A percentile compares a stretch with the other conserved stretches of the same genome.
These are phyloP conservation scores for Sterrhoptilus dennistouni DNA, from an alignment of 2,113 vertebrate genomes.

Conservation along the genomic window DNA sequence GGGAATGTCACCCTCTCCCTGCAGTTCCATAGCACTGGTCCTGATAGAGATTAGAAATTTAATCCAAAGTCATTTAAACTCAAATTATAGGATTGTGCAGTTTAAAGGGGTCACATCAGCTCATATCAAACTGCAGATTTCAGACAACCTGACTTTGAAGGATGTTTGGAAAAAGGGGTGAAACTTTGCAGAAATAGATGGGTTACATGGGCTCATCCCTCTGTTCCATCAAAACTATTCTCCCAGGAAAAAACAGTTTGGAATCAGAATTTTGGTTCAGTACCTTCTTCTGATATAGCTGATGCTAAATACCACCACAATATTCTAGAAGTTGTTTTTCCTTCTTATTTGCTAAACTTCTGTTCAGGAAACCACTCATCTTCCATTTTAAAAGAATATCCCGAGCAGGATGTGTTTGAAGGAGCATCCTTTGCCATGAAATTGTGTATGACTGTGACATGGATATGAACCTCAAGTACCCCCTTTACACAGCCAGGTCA, in stretches of 20 bases:
- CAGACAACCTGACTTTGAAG: neutral
- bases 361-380: neutral
- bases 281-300: neutral
- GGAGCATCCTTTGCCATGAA: neutral
- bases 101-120: neutral
- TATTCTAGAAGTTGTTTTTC: neutral
- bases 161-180: neutral
- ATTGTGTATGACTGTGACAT: fast-evolving
- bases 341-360: neutral
- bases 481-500: neutral
- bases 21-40: neutral
- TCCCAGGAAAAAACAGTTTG: neutral
- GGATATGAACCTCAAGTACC: neutral
- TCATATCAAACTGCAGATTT: neutral
- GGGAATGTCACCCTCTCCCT: neutral
- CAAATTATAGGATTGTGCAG: neutral
- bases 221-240: neutral
- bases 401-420: neutral
- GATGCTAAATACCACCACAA: neutral
- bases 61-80: neutral
- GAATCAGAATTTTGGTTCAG: neutral
- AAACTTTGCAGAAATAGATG: neutral
- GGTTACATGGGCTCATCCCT: neutral
- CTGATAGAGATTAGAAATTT: neutral
- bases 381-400: neutral